phyloP scores from a whole-genome alignment of 2,113 vertebrate species.

The Thryonomys swinderianus region DNA sequence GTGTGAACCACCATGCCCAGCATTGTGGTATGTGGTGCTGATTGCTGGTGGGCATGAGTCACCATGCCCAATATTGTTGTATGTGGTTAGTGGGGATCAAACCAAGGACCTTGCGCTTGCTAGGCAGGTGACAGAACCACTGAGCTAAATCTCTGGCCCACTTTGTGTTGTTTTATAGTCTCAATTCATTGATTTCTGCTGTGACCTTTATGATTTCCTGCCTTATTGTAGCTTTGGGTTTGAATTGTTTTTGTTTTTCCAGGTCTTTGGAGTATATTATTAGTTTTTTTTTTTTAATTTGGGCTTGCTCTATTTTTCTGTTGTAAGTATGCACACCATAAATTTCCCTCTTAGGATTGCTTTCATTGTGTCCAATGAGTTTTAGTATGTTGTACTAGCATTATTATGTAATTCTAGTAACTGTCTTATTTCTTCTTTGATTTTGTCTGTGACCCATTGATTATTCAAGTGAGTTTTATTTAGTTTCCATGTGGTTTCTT shows the following conservation, averaged over 20 bases:
- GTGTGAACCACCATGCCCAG: too few species aligned
- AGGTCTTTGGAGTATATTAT: neutral
- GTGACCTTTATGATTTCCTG: neutral
- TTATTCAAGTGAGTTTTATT: neutral
- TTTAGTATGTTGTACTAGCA: neutral
- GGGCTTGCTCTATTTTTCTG: neutral
- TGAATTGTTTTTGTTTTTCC: neutral
- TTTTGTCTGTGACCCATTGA: neutral
- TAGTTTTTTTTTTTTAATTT: neutral
- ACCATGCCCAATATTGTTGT: too few species aligned
- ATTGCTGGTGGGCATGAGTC: too few species aligned
- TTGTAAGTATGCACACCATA: neutral
- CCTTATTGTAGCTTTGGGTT: neutral
- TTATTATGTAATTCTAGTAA: neutral
- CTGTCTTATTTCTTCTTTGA: neutral
- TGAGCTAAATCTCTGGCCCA: too few species aligned
- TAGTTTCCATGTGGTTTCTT: neutral
- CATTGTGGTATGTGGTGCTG: too few species aligned
- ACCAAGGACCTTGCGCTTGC: too few species aligned
- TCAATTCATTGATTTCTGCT: neutral
- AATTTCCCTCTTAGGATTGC: neutral
- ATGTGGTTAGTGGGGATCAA: too few species aligned
- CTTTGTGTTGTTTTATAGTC: neutral
- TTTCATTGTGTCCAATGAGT: neutral
- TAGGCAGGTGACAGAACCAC: too few species aligned